These are phyloP conservation scores for Noturus placidus DNA, from an alignment of 2,113 vertebrate species.

Conservation along the genomic window DNA sequence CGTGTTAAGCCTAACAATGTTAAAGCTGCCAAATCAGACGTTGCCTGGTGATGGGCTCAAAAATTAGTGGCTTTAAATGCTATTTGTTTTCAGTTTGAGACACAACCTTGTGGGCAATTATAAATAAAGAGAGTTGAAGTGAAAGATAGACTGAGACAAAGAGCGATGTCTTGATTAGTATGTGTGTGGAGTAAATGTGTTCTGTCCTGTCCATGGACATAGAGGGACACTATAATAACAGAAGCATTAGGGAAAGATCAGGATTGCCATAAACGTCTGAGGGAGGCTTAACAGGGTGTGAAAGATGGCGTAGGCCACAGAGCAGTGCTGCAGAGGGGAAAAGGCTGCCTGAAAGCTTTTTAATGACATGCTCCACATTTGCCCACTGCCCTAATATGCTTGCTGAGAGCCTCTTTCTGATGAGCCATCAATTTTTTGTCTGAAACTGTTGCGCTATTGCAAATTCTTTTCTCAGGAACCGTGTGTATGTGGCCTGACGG, in stretches of 20 bases:
- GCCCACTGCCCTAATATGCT: conserved; percentile 42
- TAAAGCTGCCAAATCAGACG: conserved; percentile 24
- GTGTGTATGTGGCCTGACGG: neutral
- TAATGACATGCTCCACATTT: conserved; percentile 42
- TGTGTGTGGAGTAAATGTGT: neutral
- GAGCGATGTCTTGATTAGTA: conserved; percentile 8
- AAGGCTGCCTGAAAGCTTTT: conserved; percentile 44
- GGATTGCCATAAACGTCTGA: conserved; percentile 36
- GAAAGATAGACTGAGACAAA: neutral
- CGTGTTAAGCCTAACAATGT: conserved; percentile 2
- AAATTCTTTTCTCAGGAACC: conserved; percentile 36
- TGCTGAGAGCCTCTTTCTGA: conserved; percentile 44
- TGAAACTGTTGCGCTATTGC: conserved; percentile 38
- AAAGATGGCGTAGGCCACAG: conserved; percentile 33
- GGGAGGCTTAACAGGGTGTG: conserved; percentile 42
- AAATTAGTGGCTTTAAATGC: neutral
- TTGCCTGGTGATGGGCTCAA: neutral
- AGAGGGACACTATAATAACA: conserved; percentile 13
- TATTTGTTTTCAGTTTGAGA: conserved; percentile 1
- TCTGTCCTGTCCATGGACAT: neutral
- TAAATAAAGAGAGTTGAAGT: neutral
- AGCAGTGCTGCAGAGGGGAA: conserved; percentile 26
- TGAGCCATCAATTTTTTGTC: conserved; percentile 44
- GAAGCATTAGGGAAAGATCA: conserved; percentile 41
- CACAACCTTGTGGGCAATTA: neutral